Conservation (phyloP, 2,113 vertebrate species). For the Pogonocichla stellata region DNA sequence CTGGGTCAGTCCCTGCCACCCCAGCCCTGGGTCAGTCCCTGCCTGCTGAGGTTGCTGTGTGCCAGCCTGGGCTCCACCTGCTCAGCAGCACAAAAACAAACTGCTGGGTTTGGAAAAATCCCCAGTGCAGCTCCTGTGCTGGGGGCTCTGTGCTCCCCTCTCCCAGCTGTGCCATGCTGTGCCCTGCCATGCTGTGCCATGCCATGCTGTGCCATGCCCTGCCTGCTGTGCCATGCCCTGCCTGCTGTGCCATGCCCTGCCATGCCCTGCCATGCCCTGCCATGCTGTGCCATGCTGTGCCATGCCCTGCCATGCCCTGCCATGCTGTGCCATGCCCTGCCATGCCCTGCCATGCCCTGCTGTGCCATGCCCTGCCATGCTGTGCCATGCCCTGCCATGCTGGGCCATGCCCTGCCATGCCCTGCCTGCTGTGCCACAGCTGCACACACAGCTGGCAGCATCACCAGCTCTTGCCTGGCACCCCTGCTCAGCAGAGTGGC, state of each 20-base stretch:
- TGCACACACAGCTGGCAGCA: not conserved
- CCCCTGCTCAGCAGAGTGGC: not conserved
- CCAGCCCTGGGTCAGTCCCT: not conserved
- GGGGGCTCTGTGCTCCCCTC: not conserved
- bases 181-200: accelerated
- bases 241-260: not conserved
- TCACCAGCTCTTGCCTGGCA: not conserved
- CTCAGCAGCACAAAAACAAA: not conserved
- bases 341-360: not conserved
- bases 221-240: not conserved
- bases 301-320: too few relatives aligned
- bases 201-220: too few relatives aligned
- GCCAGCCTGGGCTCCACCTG: not conserved
- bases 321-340: too few relatives aligned
- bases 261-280: too few relatives aligned
- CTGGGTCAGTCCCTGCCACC: too few relatives aligned
- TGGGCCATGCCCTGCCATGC: not conserved
- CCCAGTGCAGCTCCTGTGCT: not conserved
- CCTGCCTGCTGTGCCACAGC: accelerated
- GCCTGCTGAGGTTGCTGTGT: not conserved
- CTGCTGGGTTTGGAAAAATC: not conserved
- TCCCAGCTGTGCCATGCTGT: not conserved
- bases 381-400: not conserved
- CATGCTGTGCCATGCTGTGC: not conserved
- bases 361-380: not conserved